These are phyloP conservation scores for Scrobipalpa costella DNA, from an alignment of 2,888 invertebrate species.

Conservation along the genomic window DNA sequence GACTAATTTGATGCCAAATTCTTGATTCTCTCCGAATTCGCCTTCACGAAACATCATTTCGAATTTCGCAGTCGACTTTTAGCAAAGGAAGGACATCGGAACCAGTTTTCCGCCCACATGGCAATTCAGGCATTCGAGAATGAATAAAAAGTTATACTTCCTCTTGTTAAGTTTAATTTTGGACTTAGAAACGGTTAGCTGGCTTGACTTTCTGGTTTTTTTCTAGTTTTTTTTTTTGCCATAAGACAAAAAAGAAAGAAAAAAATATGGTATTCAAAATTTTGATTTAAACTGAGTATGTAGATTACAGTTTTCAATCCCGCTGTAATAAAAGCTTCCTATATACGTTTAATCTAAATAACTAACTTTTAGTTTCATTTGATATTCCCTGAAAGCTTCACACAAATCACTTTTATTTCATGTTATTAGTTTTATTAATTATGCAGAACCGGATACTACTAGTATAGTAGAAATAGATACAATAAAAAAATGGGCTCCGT, in stretches of 20 bases:
- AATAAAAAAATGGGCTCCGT: slow-evolving; percentile 8
- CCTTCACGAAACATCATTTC: background rate
- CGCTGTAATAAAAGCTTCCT: too few relatives aligned
- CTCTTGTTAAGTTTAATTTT: slow-evolving; percentile 6
- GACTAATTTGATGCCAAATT: slow-evolving; percentile 9
- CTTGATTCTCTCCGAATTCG: background rate
- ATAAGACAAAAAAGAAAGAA: too few relatives aligned
- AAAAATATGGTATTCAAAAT: background rate
- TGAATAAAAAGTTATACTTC: slow-evolving; percentile 19
- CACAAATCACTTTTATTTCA: too few relatives aligned
- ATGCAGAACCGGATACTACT: background rate
- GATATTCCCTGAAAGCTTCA: background rate
- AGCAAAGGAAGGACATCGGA: slow-evolving; percentile 24
- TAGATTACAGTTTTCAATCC: too few relatives aligned
- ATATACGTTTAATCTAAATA: too few relatives aligned
- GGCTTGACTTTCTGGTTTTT: background rate
- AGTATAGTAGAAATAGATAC: background rate
- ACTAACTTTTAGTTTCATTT: background rate
- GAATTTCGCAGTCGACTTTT: slow-evolving; percentile 22
- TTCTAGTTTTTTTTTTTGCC: background rate
- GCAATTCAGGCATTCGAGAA: slow-evolving; percentile 7
- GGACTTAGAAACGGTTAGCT: background rate
- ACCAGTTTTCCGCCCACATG: slow-evolving; percentile 32
- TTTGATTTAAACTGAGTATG: too few relatives aligned
- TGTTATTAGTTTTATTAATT: background rate